These are phyloP conservation scores for Drosophila ironensis DNA, from an alignment of 1,140 invertebrate species.

Conservation along the genomic window DNA sequence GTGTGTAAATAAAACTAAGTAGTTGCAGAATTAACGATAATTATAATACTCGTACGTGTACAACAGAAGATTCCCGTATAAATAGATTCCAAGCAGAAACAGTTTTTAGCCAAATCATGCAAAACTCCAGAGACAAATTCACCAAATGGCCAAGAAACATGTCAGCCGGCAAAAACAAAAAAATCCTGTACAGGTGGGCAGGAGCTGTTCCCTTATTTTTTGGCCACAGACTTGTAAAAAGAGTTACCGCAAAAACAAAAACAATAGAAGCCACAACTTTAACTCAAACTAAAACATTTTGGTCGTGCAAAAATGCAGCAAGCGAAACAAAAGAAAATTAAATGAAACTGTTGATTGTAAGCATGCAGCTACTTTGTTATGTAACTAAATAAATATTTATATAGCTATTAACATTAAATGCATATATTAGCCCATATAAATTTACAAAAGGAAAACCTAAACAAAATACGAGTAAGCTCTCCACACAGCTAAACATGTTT, in stretches of 20 bases:
- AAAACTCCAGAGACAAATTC: background rate
- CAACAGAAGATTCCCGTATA: constrained; percentile 12
- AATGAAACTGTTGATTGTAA: constrained; percentile 66
- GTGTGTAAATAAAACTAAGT: constrained; percentile 71
- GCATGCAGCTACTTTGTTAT: constrained; percentile 72
- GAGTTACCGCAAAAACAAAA: background rate
- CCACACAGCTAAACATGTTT: constrained; percentile 27
- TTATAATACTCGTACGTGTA: constrained; percentile 8
- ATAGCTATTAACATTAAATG: constrained; percentile 61
- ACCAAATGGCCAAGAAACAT: background rate
- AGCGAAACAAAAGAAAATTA: constrained; percentile 20
- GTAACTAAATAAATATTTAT: constrained; percentile 73
- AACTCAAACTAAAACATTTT: constrained; percentile 21
- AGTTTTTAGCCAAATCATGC: constrained; percentile 23
- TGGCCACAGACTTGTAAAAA: constrained; percentile 9
- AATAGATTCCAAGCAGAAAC: constrained; percentile 1
- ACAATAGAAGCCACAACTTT: constrained; percentile 1
- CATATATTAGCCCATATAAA: constrained; percentile 20
- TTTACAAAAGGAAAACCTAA: background rate
- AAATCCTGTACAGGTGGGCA: constrained; percentile 31
- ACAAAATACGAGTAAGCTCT: constrained; percentile 7
- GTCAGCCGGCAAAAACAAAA: constrained; percentile 6
- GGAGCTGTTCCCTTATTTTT: constrained; percentile 9
- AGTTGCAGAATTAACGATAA: constrained; percentile 33
- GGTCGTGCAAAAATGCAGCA: constrained; percentile 6